Evolutionary conservation across 2,113 vertebrate genomes (phyloP).

Genomic region (Gobius niger): DNA sequence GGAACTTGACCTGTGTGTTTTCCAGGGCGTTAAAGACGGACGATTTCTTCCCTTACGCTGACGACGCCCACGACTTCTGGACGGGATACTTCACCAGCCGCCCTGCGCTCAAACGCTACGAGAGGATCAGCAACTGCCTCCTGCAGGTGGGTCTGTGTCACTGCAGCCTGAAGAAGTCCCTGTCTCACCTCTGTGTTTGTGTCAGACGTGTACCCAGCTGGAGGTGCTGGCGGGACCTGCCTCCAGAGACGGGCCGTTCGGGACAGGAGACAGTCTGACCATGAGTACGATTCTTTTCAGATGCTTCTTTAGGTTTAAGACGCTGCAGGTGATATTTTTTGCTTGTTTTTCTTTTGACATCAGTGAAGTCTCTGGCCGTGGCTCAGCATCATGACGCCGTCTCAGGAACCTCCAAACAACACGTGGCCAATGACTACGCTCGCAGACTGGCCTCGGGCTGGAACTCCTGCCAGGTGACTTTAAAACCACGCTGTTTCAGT

Average conservation of each 20-base stretch:
- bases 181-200: not conserved
- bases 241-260: slow-evolving; percentile 79
- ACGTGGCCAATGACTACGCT: slow-evolving; percentile 87
- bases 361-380: slow-evolving; percentile 87
- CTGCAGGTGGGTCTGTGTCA: slow-evolving; percentile 79
- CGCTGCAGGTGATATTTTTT: not conserved
- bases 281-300: slow-evolving; percentile 77
- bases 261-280: slow-evolving; percentile 76
- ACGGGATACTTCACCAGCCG: slow-evolving; percentile 90
- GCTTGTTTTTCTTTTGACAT: slow-evolving; percentile 4
- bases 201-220: slow-evolving; percentile 88
- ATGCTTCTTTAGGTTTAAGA: not conserved
- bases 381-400: slow-evolving; percentile 93
- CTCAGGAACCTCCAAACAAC: slow-evolving; percentile 84
- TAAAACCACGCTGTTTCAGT: too few species aligned
- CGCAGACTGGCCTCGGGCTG: slow-evolving; percentile 80
- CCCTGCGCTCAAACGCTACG: slow-evolving; percentile 87
- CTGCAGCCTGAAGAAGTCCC: too few species aligned
- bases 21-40: slow-evolving; percentile 85
- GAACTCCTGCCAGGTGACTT: slow-evolving; percentile 82
- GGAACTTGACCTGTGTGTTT: not conserved
- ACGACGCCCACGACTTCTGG: slow-evolving; percentile 86
- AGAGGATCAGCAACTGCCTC: slow-evolving; percentile 86
- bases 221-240: slow-evolving; percentile 78
- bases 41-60: slow-evolving; percentile 91